Percentiles rank a stretch among this genome's conserved stretches.
phyloP scores from a whole-genome alignment of 2,797 vertebrate species.

The Acipenser ruthenus region DNA sequence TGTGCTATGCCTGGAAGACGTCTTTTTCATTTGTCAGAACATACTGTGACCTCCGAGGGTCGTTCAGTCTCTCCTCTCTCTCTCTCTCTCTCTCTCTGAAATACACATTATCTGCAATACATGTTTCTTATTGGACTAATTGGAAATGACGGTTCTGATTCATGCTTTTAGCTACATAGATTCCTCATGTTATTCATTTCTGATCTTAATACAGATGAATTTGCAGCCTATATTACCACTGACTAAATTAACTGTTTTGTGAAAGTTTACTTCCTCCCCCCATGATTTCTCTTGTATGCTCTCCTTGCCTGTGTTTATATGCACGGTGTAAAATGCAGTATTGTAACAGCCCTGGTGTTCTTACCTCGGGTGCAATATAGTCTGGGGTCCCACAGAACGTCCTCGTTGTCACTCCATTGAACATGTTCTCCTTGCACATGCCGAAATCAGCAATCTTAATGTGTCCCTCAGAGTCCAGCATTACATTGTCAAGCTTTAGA shows the following conservation, averaged over 20 bases:
- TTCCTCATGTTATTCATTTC: slow-evolving; percentile 18
- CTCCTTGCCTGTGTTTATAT: neutral
- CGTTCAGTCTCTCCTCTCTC: neutral
- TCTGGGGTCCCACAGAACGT: slow-evolving; percentile 97
- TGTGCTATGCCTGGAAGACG: too few relatives aligned
- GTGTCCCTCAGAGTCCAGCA: slow-evolving; percentile 91
- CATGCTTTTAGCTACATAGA: slow-evolving; percentile 47
- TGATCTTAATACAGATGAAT: neutral
- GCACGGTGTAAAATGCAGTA: too few relatives aligned
- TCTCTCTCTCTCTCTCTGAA: slow-evolving; percentile 2
- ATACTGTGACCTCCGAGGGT: too few relatives aligned
- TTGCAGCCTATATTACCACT: too few relatives aligned
- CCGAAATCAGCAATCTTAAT: slow-evolving; percentile 98
- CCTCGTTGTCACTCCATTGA: slow-evolving; percentile 75
- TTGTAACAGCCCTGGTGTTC: neutral
- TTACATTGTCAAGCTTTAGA: slow-evolving; percentile 78
- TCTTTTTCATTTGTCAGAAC: too few relatives aligned
- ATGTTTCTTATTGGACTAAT: slow-evolving; percentile 40
- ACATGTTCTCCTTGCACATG: slow-evolving; percentile 95
- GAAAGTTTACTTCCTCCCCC: too few relatives aligned
- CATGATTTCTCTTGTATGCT: neutral
- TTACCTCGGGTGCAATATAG: slow-evolving; percentile 95
- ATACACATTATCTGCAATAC: neutral
- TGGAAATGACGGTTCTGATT: slow-evolving; percentile 57
- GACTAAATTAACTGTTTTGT: too few relatives aligned